These are phyloP conservation scores for Ataeniobius toweri DNA, from an alignment of 2,797 vertebrate species.

Conservation along the genomic window DNA sequence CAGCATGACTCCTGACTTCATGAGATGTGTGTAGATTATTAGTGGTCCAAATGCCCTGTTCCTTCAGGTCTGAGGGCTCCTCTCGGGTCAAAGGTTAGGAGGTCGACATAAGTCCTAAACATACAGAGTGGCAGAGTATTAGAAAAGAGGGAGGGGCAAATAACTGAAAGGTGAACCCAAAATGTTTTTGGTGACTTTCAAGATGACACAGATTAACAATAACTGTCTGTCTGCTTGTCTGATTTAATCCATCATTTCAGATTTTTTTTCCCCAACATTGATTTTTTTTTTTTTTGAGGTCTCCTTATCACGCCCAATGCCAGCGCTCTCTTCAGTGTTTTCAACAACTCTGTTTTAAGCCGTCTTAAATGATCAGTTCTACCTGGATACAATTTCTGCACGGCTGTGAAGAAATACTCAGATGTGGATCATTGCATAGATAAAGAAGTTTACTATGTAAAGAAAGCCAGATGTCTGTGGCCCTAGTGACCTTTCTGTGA, in stretches of 20 bases:
- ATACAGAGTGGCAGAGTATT: constrained; percentile 30
- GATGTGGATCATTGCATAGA: constrained; percentile 9
- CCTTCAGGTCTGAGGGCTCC: background rate
- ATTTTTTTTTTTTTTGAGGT: constrained; percentile 10
- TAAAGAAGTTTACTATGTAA: constrained; percentile 14
- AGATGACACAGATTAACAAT: constrained; percentile 41
- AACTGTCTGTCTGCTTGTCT: constrained; percentile 39
- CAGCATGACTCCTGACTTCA: constrained; percentile 19
- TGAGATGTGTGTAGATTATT: constrained; percentile 13
- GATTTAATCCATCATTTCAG: constrained; percentile 47
- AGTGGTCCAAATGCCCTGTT: background rate
- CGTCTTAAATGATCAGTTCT: background rate
- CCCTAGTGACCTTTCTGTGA: constrained; percentile 20
- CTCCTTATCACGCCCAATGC: constrained; percentile 12
- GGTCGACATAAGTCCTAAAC: constrained; percentile 29
- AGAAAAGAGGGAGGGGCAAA: constrained; percentile 21
- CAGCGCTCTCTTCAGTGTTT: background rate
- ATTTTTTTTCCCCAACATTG: constrained; percentile 49
- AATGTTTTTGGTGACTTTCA: constrained; percentile 46
- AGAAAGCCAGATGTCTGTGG: constrained; percentile 30
- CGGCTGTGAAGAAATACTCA: background rate
- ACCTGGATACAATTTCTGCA: background rate
- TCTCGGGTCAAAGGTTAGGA: constrained; percentile 35
- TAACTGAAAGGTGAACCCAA: constrained; percentile 24
- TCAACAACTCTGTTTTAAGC: background rate